Evolutionary conservation across 92 coral and sea anemone species (phyloP), one percentile per base, ranked within the genome.

Genomic region (Muricea muricata): DNA sequence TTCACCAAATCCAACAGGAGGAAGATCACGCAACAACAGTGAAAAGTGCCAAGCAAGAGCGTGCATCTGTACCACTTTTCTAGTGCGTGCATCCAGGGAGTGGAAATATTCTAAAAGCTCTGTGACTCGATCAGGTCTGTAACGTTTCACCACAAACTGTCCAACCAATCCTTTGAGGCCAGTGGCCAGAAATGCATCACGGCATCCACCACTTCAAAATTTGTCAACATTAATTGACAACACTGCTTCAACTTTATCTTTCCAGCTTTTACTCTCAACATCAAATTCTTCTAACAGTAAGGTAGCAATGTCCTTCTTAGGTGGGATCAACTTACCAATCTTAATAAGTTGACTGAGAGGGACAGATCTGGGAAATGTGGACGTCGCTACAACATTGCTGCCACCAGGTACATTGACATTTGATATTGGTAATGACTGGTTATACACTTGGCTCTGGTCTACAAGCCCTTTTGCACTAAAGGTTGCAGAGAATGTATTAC

Each of bases 51-150:
- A 30, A 8, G 92, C 84, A 4, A 91, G 85, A 12, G 90, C 76
- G n/a, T 91, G 90, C 90, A 91, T 88, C 32, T 91, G 94, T 8
- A 88, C 94, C 13, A 65, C 56, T 47, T 91, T 91, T 14, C 94
- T 70, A 4, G 92, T 88, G 33, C 89, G 91, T 21, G 65, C 65
- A 9, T 91, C 85, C 1, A 40, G 71, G 2, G 85, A 79, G 1
- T 35, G 20, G 12, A 91, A 87, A 31, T 52, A 48, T 31, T 73
- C 65, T 80, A 63, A 60, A 12, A 87, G 56, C 82, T 91, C 89
- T 17, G 58, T 26, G 18, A 75, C 79, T 14, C 83, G 91, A 7
- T 84, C 90, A 23, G 77, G 56, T 69, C 79, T 84, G 45, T 87
- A 79, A n/a, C 78, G 81, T 41, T 91, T 91, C 17, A 91, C 75